Percentiles rank a stretch among this genome's conserved stretches.
Evolutionary conservation across 2,797 vertebrate species (phyloP).

Genomic region (Sphenodon punctatus): DNA sequence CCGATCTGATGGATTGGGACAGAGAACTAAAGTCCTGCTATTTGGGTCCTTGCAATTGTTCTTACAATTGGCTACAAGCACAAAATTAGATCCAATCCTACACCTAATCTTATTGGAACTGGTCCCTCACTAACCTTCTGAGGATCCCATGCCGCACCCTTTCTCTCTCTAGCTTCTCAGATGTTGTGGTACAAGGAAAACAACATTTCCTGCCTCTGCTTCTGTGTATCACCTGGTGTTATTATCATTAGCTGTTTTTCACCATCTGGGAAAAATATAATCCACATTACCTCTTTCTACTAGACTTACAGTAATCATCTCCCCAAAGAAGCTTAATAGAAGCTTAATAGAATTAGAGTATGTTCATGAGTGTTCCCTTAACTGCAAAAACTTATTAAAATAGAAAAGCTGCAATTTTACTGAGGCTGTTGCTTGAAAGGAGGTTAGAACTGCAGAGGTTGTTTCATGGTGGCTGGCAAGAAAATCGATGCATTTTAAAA

Average conservation of each 20-base stretch:
- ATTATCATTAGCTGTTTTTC: not conserved
- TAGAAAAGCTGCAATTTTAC: not conserved
- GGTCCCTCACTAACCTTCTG: not conserved
- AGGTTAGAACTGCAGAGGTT: not conserved
- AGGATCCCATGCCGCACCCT: not conserved
- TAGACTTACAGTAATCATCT: not conserved
- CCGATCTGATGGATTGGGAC: too few species aligned
- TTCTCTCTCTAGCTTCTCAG: not conserved
- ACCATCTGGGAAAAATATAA: not conserved
- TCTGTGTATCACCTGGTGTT: not conserved
- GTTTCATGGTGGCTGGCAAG: conserved; percentile 8
- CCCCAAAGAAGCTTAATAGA: too few species aligned
- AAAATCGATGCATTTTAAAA: conserved; percentile 48
- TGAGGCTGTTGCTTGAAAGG: conserved; percentile 4
- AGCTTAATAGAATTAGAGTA: not conserved
- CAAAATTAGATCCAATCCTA: not conserved
- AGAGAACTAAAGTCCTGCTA: too few species aligned
- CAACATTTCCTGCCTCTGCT: accelerated
- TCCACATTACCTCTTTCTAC: not conserved
- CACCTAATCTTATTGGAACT: not conserved
- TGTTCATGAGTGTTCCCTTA: not conserved
- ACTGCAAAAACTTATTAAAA: conserved; percentile 6
- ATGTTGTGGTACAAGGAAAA: not conserved
- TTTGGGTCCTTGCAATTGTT: too few species aligned
- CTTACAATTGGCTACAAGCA: not conserved